Conservation (phyloP, 2,797 vertebrate species). For the Mus minutoides region DNA sequence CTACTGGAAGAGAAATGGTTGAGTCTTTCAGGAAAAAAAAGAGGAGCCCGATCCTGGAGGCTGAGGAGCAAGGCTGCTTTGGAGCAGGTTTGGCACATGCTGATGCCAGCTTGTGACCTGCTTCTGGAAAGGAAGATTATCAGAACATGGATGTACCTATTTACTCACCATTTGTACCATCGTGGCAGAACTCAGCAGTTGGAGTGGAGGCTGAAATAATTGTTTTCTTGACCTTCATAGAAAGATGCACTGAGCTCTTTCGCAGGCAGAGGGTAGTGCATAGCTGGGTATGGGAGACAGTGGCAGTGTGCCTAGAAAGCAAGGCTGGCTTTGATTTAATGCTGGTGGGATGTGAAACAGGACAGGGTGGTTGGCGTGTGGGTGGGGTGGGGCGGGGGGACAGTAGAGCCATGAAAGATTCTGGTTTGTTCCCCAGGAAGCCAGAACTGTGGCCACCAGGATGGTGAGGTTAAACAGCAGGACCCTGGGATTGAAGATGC, state of each 20-base stretch:
- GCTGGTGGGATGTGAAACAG: background rate
- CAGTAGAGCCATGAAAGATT: background rate
- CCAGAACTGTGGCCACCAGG: background rate
- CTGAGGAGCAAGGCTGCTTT: background rate
- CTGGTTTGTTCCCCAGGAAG: background rate
- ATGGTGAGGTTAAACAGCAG: background rate
- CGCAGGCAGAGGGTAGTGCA: background rate
- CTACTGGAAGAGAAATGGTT: background rate
- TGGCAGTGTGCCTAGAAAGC: background rate
- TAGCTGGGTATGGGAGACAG: background rate
- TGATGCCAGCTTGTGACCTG: background rate
- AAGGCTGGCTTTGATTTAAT: background rate
- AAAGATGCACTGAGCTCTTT: background rate
- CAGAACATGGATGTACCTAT: background rate
- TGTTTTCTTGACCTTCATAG: background rate
- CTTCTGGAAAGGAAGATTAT: conserved; percentile 31
- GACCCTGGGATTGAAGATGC: too few species aligned
- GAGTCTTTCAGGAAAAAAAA: background rate
- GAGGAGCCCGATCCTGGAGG: background rate
- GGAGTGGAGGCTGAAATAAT: background rate
- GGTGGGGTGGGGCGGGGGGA: fast-evolving
- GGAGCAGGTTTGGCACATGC: background rate
- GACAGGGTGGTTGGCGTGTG: background rate
- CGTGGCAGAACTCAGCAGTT: background rate
- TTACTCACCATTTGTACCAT: background rate